A percentile compares a stretch with the other conserved stretches of the same genome.
Evolutionary conservation across 2,888 invertebrate species (phyloP).

Genomic region (Cataglyphis rosenhaueri): DNA sequence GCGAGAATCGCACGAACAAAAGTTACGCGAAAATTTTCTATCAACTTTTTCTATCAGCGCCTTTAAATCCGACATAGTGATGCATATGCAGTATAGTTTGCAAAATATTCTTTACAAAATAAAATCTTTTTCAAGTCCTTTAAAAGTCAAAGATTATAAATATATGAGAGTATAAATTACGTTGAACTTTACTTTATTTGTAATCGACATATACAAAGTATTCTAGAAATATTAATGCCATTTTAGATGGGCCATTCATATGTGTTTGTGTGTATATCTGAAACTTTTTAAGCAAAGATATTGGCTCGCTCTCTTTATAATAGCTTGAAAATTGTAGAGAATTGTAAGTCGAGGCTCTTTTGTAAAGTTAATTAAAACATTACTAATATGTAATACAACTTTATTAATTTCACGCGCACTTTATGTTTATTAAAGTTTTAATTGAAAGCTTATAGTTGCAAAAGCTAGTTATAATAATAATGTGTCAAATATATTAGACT

Average conservation of each 20-base stretch:
- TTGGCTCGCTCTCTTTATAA: not conserved
- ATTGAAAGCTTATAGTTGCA: not conserved
- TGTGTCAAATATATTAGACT: not conserved
- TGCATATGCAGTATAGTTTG: not conserved
- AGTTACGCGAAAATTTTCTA: constrained; percentile 19
- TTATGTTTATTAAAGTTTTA: not conserved
- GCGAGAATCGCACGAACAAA: not conserved
- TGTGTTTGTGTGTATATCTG: not conserved
- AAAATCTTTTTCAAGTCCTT: not conserved
- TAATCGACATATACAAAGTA: not conserved
- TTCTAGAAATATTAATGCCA: not conserved
- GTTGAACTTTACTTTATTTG: not conserved
- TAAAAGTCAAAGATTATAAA: constrained; percentile 9
- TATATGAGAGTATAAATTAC: not conserved
- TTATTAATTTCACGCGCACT: not conserved
- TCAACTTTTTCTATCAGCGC: not conserved
- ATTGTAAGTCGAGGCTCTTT: not conserved
- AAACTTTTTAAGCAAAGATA: not conserved
- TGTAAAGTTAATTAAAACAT: not conserved
- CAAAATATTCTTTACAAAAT: not conserved
- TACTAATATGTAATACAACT: not conserved
- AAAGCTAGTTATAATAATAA: not conserved
- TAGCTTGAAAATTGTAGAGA: not conserved
- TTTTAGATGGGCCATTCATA: not conserved
- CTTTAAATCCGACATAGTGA: constrained; percentile 25